Base-by-base conservation (phyloP, 2,797 vertebrate genomes). In the Setipinna tenuifilis region DNA sequence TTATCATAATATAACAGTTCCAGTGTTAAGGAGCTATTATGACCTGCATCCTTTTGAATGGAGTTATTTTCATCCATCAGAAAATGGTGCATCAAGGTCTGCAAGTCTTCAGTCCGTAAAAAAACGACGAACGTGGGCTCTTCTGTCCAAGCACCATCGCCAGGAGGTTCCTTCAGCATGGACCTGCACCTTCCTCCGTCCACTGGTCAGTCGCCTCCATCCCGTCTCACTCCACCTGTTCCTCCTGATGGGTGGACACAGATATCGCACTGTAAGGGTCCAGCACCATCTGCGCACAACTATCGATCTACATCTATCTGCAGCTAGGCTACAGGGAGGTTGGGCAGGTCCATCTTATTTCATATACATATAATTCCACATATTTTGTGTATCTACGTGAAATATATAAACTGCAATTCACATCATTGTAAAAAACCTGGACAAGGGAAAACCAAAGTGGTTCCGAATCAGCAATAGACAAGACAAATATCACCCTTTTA, bases 281-380 rank as follows among this genome's bases (percentile, higher is more conserved):
- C n/a, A n/a, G n/a, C n/a, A n/a, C n/a, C n/a, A n/a, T n/a, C n/a
- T n/a, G n/a, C n/a, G n/a, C n/a, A n/a, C n/a, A n/a, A n/a, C n/a
- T n/a, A n/a, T n/a, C n/a, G n/a, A n/a, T n/a, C n/a, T n/a, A n/a
- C n/a, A n/a, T n/a, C n/a, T n/a, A n/a, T n/a, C n/a, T n/a, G n/a
- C n/a, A n/a, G n/a, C n/a, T n/a, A n/a, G n/a, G n/a, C n/a, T n/a
- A n/a, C n/a, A n/a, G n/a, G n/a, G n/a, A n/a, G n/a, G n/a, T n/a
- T n/a, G n/a, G n/a, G n/a, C n/a, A n/a, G n/a, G n/a, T n/a, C n/a
- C n/a, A n/a, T n/a, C n/a, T n/a, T n/a, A 94, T 93, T 93, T 95
- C 93, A 93, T 94, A 91, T 90, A 93, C 93, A 93, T 94, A 90
- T 91, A 94, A 94, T 93, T 92, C 94, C 93, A 94, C 94, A 94